phyloP scores from a whole-genome alignment of 1,140 invertebrate genomes.

The Nasonia longicornis region DNA sequence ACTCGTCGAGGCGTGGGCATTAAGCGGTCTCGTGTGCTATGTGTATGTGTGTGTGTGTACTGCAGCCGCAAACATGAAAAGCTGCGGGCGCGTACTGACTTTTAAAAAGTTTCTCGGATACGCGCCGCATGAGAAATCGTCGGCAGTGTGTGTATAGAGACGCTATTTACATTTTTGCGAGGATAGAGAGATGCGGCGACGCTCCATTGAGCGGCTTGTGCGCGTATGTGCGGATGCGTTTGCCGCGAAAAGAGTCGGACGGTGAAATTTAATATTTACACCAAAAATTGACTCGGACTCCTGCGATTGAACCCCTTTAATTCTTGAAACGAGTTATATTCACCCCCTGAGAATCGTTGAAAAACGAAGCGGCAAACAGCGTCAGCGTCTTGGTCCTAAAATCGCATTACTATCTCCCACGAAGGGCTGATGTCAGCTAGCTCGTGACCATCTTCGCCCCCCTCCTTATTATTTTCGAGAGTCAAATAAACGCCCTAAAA shows the following conservation, averaged over 20 bases:
- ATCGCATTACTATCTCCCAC: slow-evolving; percentile 12
- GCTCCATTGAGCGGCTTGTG: slow-evolving; percentile 11
- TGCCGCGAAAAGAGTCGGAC: not conserved
- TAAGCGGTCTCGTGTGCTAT: not conserved
- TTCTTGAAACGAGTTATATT: too few species aligned
- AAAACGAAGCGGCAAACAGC: not conserved
- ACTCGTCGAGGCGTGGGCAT: slow-evolving; percentile 33
- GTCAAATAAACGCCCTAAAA: slow-evolving; percentile 30
- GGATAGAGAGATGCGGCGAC: not conserved
- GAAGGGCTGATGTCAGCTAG: not conserved
- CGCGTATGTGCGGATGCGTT: not conserved
- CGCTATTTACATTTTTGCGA: slow-evolving; percentile 33
- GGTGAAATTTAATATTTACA: slow-evolving; percentile 23
- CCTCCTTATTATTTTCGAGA: slow-evolving; percentile 29
- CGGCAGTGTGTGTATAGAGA: not conserved
- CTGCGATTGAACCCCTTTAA: too few species aligned
- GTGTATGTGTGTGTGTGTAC: not conserved
- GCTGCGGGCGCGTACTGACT: slow-evolving; percentile 12
- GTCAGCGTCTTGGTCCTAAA: not conserved
- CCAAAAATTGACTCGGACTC: too few species aligned
- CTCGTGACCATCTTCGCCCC: not conserved
- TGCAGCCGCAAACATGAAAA: slow-evolving; percentile 29
- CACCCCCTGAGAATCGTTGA: not conserved
- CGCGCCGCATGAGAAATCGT: slow-evolving; percentile 16
- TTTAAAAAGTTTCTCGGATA: slow-evolving; percentile 20